phyloP scores from a whole-genome alignment of 2,113 vertebrate species.

The Triplophysa dalaica region DNA sequence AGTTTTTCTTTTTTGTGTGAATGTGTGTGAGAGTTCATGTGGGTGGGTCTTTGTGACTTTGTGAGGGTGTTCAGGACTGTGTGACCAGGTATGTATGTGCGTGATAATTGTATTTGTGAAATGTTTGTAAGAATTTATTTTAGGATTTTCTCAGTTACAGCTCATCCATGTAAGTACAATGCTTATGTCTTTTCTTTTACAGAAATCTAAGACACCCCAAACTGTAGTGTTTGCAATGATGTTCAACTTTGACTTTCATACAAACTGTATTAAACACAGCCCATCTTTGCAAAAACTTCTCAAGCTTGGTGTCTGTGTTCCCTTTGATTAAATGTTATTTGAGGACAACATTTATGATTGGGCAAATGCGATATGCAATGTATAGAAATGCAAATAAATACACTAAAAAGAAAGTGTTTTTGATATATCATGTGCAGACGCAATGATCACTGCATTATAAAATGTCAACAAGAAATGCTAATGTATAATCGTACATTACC shows the following conservation, averaged over 20 bases:
- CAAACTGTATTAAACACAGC: constrained; percentile 64
- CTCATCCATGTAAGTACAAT: constrained; percentile 65
- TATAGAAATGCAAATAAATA: constrained; percentile 72
- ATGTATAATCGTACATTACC: too few relatives aligned
- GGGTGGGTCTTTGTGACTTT: constrained; percentile 49
- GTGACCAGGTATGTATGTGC: constrained; percentile 48
- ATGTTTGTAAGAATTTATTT: constrained; percentile 61
- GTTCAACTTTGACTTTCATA: constrained; percentile 66
- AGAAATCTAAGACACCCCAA: constrained; percentile 61
- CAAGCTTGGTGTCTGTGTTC: constrained; percentile 58
- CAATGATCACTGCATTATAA: too few relatives aligned
- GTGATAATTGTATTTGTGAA: constrained; percentile 40
- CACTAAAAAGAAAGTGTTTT: constrained; percentile 47
- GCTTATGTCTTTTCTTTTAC: constrained; percentile 65
- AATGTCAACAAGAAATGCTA: too few relatives aligned
- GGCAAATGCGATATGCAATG: constrained; percentile 62
- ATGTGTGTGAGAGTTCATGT: constrained; percentile 49
- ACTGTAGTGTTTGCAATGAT: constrained; percentile 71
- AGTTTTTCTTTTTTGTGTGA: constrained; percentile 68
- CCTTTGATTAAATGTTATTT: constrained; percentile 68
- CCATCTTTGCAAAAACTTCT: constrained; percentile 58
- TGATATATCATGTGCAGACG: not conserved
- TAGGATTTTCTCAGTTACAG: constrained; percentile 64
- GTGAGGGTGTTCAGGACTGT: constrained; percentile 24
- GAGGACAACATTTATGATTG: constrained; percentile 65